Percentiles rank a stretch among this genome's conserved stretches.
Conservation (phyloP, 2,113 vertebrate genomes). For the Nycticebus coucang region DNA sequence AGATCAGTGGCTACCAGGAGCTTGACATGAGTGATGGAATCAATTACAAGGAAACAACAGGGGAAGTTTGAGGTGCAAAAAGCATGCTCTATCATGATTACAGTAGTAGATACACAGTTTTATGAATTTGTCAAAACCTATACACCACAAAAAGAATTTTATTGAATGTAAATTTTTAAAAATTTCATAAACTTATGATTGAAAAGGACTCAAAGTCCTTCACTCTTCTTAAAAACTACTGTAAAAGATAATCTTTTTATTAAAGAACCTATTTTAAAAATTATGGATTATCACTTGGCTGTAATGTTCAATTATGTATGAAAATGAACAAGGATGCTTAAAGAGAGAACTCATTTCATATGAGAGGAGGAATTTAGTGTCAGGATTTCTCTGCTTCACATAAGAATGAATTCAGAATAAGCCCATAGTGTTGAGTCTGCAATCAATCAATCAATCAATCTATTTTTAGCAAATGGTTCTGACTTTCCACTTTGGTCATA, state of each 20-base stretch:
- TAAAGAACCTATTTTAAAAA: background rate
- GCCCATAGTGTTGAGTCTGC: background rate
- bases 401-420: slow-evolving; percentile 2
- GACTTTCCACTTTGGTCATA: background rate
- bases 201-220: background rate
- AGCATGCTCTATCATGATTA: background rate
- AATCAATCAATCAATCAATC: background rate
- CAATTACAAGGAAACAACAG: background rate
- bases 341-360: background rate
- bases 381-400: background rate
- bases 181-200: background rate
- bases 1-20: background rate
- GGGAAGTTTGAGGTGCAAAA: background rate
- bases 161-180: background rate
- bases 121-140: background rate
- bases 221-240: background rate
- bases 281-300: background rate
- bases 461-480: background rate
- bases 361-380: background rate
- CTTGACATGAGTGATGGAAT: too few relatives aligned
- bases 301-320: background rate
- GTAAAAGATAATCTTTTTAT: background rate
- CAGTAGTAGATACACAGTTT: background rate
- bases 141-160: background rate
- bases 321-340: background rate